phyloP scores from a whole-genome alignment of 2,888 invertebrate species.

The Eilema caniola region DNA sequence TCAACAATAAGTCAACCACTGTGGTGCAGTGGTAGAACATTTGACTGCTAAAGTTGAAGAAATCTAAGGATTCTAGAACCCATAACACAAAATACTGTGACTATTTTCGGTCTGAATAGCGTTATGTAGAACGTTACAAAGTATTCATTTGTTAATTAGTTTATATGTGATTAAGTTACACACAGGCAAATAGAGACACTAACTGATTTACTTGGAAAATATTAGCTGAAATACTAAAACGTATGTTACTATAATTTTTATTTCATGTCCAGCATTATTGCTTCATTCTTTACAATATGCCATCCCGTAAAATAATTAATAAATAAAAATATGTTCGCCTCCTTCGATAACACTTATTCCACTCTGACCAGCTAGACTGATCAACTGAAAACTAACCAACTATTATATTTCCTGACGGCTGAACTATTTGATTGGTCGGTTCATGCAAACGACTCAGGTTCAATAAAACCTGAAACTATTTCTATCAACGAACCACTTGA shows the following conservation, averaged over 20 bases:
- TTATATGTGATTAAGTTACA: neutral
- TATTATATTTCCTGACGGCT: too few species aligned
- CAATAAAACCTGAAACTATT: slow-evolving; percentile 14
- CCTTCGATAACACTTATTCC: neutral
- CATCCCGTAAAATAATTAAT: neutral
- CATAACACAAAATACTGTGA: neutral
- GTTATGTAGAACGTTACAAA: too few species aligned
- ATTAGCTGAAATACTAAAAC: neutral
- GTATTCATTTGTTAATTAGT: too few species aligned
- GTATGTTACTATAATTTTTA: neutral
- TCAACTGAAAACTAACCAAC: too few species aligned
- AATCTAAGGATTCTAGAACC: neutral
- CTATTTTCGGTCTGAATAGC: neutral
- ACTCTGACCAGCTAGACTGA: too few species aligned
- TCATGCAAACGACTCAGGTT: too few species aligned
- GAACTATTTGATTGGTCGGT: too few species aligned
- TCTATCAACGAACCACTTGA: slow-evolving; percentile 31
- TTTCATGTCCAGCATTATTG: neutral
- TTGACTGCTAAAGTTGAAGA: neutral
- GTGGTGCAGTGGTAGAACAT: neutral
- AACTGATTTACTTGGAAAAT: too few species aligned
- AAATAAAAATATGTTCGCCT: too few species aligned
- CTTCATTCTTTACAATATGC: neutral
- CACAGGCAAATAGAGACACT: neutral
- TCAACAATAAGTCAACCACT: neutral